Base-by-base conservation (phyloP, 2,113 vertebrate species). In the Poecilia latipinna region DNA sequence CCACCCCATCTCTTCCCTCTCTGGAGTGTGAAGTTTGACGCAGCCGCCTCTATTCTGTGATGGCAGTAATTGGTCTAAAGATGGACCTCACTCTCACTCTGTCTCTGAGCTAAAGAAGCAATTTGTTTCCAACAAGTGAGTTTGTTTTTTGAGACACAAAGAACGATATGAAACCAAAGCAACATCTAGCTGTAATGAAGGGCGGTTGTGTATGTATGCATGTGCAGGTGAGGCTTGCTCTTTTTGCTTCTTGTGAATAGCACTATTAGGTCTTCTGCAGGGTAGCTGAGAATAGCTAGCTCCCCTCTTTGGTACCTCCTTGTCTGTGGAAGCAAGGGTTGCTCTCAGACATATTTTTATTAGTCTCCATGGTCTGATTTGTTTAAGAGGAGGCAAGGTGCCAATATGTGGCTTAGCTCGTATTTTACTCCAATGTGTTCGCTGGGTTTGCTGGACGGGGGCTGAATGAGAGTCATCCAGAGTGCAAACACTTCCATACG, bases 291-390 rank as follows among this genome's bases (percentile, higher is more conserved):
- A 78, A 64, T 33, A 72, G 39, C 77, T 33, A 70, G 48, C 77
- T 84, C 72, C 87, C 90, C 87, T 89, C 87, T 92, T 81, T 63
- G 72, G 81, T 88, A 61, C 86, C 87, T 81, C 86, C 84, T 88
- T 61, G 65, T 82, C 65, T 83, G 79, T 86, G 87, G 71, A 90
- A 67, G 76, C 79, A 29, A 81, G 82, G 84, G 89, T 76, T 86
- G 77, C 82, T 86, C 76, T 75, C 13, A 3, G 64, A 74, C 60
- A 78, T 87, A 84, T 87, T 86, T 93, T 93, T 93, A 93, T 92
- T 92, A 89, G 91, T 85, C 83, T 91, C 92, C 86, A 79, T 89
- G 91, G 93, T 89, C 86, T 88, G 89, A 93, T 94, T 92, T 93
- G 91, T 92, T 91, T 91, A 88, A 92, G 86, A 70, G 72, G 63